A percentile compares a stretch with the other conserved stretches of the same genome.
Conservation (phyloP, 1,140 invertebrate species). For the Papilio aristodemus region DNA sequence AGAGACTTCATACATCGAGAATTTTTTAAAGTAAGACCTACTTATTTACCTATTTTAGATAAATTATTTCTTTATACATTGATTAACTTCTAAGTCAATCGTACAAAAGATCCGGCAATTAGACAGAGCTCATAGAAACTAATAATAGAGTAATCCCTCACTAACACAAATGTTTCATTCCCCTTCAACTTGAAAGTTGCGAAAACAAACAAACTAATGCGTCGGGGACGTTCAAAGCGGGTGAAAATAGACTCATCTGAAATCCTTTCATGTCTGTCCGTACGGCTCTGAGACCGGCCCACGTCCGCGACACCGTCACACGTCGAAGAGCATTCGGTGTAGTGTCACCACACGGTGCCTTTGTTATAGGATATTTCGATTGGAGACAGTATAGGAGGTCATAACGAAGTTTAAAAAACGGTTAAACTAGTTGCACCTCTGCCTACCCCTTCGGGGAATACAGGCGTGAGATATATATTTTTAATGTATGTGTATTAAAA, state of each 20-base stretch:
- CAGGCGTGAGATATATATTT: too few species aligned
- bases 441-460: too few species aligned
- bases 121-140: conserved; percentile 31
- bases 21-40: too few species aligned
- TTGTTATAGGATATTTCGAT: not conserved
- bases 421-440: too few species aligned
- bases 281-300: conserved; percentile 40
- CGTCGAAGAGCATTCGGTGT: not conserved
- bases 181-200: conserved; percentile 62
- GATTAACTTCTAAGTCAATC: not conserved
- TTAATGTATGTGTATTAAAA: too few species aligned
- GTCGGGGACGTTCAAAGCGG: conserved; percentile 61
- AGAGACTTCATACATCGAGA: too few species aligned
- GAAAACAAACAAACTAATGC: conserved; percentile 70
- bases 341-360: conserved; percentile 9
- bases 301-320: conserved; percentile 50
- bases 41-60: too few species aligned
- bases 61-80: too few species aligned
- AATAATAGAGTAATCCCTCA: conserved; percentile 43
- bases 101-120: conserved; percentile 21
- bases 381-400: not conserved
- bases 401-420: too few species aligned
- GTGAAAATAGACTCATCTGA: conserved; percentile 70
- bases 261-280: conserved; percentile 68
- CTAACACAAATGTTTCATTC: conserved; percentile 53